These are phyloP conservation scores for Lophius piscatorius DNA, from an alignment of 2,113 vertebrate species.

Conservation along the genomic window DNA sequence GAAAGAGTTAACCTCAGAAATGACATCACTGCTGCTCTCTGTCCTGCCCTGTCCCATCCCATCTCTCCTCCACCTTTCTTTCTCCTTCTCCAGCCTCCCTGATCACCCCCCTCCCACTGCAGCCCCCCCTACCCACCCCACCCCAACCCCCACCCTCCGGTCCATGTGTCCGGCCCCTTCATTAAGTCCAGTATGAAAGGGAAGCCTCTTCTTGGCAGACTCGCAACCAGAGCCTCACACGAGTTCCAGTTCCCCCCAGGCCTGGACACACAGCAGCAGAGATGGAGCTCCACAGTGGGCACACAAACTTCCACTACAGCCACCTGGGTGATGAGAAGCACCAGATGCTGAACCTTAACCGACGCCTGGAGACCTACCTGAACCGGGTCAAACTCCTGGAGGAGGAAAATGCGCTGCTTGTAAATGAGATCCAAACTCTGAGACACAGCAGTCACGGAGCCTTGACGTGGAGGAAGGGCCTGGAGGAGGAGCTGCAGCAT, in stretches of 20 bases:
- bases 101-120: conserved; percentile 1
- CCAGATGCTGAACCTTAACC: conserved; percentile 94
- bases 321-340: conserved; percentile 84
- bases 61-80: conserved; percentile 14
- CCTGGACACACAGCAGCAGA: conserved; percentile 27
- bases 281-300: conserved; percentile 71
- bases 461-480: conserved; percentile 40
- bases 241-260: conserved; percentile 33
- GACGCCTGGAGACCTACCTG: conserved; percentile 89
- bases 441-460: conserved; percentile 58
- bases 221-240: conserved; percentile 46
- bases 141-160: conserved; percentile 52
- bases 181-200: conserved; percentile 71
- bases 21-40: conserved; percentile 57
- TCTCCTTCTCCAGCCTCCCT: conserved; percentile 14
- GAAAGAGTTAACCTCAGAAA: conserved; percentile 72
- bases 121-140: conserved; percentile 22
- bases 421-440: conserved; percentile 81
- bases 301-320: conserved; percentile 16
- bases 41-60: conserved; percentile 21
- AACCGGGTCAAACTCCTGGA: conserved; percentile 89
- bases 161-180: conserved; percentile 58
- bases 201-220: conserved; percentile 56
- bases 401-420: conserved; percentile 86
- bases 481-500: conserved; percentile 82